Evolutionary conservation across 1,140 invertebrate species (phyloP), one percentile per base, ranked within the genome.

Genomic region (Drosophila triauraria): DNA sequence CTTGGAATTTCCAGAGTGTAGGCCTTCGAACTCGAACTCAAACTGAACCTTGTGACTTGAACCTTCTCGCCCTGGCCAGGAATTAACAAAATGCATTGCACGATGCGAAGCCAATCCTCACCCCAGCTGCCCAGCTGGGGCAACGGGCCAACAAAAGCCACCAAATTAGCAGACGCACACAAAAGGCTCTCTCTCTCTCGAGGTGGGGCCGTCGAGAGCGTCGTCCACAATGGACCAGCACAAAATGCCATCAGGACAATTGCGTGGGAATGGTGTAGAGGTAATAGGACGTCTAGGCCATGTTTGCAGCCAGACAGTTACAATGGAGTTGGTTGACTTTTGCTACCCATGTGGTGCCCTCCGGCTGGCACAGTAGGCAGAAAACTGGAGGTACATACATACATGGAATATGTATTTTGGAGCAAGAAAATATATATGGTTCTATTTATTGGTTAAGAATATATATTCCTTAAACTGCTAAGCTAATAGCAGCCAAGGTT

Each of bases 141-240:
- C 75, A 79, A 42, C 32, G 59, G 44, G 44, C 62, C 81, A 90
- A 78, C 85, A 90, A 84, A 85, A 75, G 81, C 85, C 81, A 69
- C 75, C 85, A 88, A 90, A 85, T 90, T 90, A 90, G 84, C 84
- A 80, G 85, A 63, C 53, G 72, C 62, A 85, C 80, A 84, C 61
- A 88, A 65, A 68, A 54, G 75, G 40, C 32, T 35, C 32, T 32
- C 32, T 32, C 30, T 32, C 74, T 27, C 63, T 35, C 10, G 63
- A 78, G 57, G 44, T 57, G 56, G 50, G 48, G 65, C 53, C 13
- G 46, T 51, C 20, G 53, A 44, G 46, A 48, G 50, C 47, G 68
- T 17, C 23, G 53, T 53, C 44, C 57, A 88, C 76, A 86, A 86
- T 77, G 71, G 65, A 61, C 54, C 67, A 47, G 63, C 60, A 82